These are phyloP conservation scores for Muntiacus muntjak DNA, from an alignment of 2,113 vertebrate species.

Conservation along the genomic window DNA sequence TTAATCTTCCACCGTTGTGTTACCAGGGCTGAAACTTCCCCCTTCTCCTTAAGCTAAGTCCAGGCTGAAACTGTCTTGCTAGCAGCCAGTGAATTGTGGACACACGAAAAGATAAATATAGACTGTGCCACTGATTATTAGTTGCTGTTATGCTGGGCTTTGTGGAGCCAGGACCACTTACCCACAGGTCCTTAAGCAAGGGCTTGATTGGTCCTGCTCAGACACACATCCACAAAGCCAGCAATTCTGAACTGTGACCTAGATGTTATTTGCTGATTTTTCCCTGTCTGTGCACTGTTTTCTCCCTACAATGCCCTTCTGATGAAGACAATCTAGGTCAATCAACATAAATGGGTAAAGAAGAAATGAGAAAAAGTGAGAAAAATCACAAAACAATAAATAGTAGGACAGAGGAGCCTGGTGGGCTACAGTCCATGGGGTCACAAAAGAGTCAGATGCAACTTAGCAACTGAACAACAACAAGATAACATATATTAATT, in stretches of 20 bases:
- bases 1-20: background rate
- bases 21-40: background rate
- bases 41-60: background rate
- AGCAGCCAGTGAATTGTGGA: background rate
- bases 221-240: background rate
- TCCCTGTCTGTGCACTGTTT: background rate
- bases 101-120: background rate
- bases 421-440: background rate
- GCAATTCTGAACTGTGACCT: background rate
- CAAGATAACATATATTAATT: background rate
- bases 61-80: background rate
- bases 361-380: constrained; percentile 26
- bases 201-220: background rate
- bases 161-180: background rate
- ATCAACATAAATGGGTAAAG: background rate
- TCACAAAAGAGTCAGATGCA: background rate
- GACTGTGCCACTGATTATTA: background rate
- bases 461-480: background rate
- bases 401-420: background rate
- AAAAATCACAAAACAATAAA: constrained; percentile 47
- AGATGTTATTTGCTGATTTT: background rate
- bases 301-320: background rate
- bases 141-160: background rate
- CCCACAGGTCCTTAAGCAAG: no score
- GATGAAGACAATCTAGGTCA: background rate